These are phyloP conservation scores for Gryon sp. DNA, from an alignment of 1,140 invertebrate genomes.

Conservation along the genomic window DNA sequence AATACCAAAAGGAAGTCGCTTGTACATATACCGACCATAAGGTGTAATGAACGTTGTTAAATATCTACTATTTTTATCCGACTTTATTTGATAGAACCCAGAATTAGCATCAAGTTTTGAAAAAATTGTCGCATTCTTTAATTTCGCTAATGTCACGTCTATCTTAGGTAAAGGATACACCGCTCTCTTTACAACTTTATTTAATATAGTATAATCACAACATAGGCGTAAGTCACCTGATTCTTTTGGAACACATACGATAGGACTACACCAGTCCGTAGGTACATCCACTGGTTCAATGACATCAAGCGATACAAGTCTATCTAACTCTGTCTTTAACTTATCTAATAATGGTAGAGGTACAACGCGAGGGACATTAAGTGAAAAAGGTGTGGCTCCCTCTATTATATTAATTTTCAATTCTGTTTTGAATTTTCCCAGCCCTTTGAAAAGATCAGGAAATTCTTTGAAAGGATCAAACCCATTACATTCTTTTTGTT, in stretches of 20 bases:
- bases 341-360: conserved; percentile 3
- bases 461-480: too few relatives aligned
- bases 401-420: conserved; percentile 7
- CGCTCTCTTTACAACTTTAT: too few relatives aligned
- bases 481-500: too few relatives aligned
- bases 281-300: neutral
- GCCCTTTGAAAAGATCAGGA: conserved; percentile 5
- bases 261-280: conserved; percentile 4
- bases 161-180: too few relatives aligned
- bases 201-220: too few relatives aligned
- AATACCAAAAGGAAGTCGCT: conserved; percentile 71
- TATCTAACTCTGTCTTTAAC: conserved; percentile 4
- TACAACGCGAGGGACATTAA: conserved; percentile 4
- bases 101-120: too few relatives aligned
- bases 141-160: too few relatives aligned
- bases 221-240: too few relatives aligned
- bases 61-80: too few relatives aligned
- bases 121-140: too few relatives aligned
- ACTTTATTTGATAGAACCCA: too few relatives aligned
- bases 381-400: neutral
- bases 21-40: conserved; percentile 70
- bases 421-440: conserved; percentile 5
- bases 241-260: too few relatives aligned
- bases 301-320: neutral
- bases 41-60: conserved; percentile 73